Conservation (phyloP, 2,113 vertebrate genomes). For the Festucalex cinctus region DNA sequence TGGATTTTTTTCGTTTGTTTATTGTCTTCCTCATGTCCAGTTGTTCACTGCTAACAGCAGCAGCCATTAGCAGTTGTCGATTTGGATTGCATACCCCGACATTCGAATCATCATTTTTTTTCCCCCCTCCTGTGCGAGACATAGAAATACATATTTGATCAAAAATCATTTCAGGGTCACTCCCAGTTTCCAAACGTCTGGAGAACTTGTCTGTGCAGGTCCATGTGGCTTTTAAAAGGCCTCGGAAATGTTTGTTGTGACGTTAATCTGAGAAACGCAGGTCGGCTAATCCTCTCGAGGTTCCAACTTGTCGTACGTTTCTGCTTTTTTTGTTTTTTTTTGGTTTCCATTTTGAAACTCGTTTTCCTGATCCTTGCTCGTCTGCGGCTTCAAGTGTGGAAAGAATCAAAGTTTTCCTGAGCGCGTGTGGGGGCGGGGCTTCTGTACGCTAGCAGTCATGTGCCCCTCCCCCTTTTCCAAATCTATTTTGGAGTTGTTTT, state of each 20-base stretch:
- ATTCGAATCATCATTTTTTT: neutral
- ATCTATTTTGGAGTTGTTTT: slow-evolving; percentile 70
- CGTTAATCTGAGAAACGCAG: slow-evolving; percentile 30
- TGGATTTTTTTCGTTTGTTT: too few species aligned
- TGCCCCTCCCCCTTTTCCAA: slow-evolving; percentile 11
- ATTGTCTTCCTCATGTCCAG: too few species aligned
- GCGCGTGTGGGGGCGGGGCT: neutral
- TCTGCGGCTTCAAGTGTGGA: slow-evolving; percentile 2
- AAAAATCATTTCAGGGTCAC: slow-evolving; percentile 52
- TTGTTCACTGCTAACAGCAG: too few species aligned
- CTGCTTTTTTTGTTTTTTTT: too few species aligned
- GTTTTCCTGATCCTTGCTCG: slow-evolving; percentile 21
- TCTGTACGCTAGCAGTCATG: neutral
- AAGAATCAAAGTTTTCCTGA: slow-evolving; percentile 15
- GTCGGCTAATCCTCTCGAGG: slow-evolving; percentile 42
- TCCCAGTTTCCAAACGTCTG: slow-evolving; percentile 33
- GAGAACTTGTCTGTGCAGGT: slow-evolving; percentile 51
- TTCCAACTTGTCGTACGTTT: slow-evolving; percentile 24
- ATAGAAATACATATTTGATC: slow-evolving; percentile 19
- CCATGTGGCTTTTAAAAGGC: slow-evolving; percentile 38
- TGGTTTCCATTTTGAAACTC: slow-evolving; percentile 19
- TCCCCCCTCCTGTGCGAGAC: slow-evolving; percentile 17
- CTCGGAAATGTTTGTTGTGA: slow-evolving; percentile 46
- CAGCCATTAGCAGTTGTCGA: too few species aligned
- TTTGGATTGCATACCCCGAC: neutral